Conservation (phyloP, 2,888 invertebrate genomes). For the Eupithecia abbreviata region DNA sequence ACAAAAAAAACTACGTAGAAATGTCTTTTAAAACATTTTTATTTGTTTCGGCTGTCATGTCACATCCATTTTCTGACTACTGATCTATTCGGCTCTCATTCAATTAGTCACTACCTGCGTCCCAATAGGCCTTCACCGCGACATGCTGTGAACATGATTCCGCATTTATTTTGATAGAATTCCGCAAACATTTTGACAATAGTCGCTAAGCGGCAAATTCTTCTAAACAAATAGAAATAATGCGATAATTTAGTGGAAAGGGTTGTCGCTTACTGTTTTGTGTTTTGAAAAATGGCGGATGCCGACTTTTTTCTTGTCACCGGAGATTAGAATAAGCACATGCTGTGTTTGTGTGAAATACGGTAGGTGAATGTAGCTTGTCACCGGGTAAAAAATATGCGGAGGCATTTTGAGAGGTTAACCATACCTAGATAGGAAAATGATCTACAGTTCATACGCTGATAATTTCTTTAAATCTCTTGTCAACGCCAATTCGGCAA, state of each 20-base stretch:
- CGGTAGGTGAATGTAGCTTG: constrained; percentile 6
- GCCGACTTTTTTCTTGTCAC: constrained; percentile 43
- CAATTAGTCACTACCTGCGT: constrained; percentile 26
- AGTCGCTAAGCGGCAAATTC: constrained; percentile 57
- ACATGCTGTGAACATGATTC: constrained; percentile 64
- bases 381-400: background rate
- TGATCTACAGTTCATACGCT: too few species aligned
- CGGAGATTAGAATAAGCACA: constrained; percentile 33
- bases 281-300: constrained; percentile 38
- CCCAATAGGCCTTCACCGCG: constrained; percentile 25
- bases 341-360: constrained; percentile 20
- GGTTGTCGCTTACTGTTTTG: constrained; percentile 53
- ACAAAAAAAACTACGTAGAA: background rate
- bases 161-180: constrained; percentile 1
- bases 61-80: background rate
- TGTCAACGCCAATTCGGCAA: too few species aligned
- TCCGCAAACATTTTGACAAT: constrained; percentile 65
- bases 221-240: constrained; percentile 59
- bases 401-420: background rate
- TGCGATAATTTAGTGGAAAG: constrained; percentile 53
- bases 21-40: background rate
- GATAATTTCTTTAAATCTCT: too few species aligned
- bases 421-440: background rate
- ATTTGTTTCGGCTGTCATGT: background rate
- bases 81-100: constrained; percentile 11